Percentiles rank a stretch among this genome's conserved stretches.
phyloP scores from a whole-genome alignment of 2,797 vertebrate species.

The Halcyon leucocephala region DNA sequence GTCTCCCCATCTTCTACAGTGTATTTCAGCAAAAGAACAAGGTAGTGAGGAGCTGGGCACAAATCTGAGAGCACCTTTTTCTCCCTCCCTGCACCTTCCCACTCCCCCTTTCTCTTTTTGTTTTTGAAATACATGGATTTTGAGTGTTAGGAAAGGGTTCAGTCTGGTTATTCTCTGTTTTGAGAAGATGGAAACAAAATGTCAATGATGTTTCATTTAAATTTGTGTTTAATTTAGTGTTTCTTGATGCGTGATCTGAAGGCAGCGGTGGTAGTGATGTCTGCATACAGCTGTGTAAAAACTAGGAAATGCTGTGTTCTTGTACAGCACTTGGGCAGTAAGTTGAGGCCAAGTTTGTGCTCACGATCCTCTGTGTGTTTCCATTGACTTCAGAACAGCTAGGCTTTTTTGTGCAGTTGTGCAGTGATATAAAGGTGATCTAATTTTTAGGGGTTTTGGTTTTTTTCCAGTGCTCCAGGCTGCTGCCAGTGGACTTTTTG shows the following conservation, averaged over 20 bases:
- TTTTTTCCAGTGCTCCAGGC: background rate
- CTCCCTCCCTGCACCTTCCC: background rate
- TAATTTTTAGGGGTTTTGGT: background rate
- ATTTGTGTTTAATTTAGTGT: background rate
- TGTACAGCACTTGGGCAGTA: background rate
- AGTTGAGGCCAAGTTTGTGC: background rate
- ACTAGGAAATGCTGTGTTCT: background rate
- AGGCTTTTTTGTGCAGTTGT: background rate
- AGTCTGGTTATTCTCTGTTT: background rate
- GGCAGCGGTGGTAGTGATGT: background rate
- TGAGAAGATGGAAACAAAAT: constrained; percentile 4
- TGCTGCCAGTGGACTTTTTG: background rate
- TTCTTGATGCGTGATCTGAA: background rate
- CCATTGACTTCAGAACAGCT: background rate
- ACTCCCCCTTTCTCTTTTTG: rapidly evolving
- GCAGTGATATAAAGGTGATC: background rate
- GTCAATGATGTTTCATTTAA: background rate
- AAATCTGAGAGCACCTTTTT: background rate
- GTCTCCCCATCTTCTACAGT: background rate
- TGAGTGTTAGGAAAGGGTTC: background rate
- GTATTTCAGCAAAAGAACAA: background rate
- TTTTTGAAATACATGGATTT: background rate
- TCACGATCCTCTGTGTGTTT: background rate
- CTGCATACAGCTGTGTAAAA: background rate
- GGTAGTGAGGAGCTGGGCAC: background rate